Evolutionary conservation across 2,888 invertebrate species (phyloP).

Genomic region (Anaspis maculata): DNA sequence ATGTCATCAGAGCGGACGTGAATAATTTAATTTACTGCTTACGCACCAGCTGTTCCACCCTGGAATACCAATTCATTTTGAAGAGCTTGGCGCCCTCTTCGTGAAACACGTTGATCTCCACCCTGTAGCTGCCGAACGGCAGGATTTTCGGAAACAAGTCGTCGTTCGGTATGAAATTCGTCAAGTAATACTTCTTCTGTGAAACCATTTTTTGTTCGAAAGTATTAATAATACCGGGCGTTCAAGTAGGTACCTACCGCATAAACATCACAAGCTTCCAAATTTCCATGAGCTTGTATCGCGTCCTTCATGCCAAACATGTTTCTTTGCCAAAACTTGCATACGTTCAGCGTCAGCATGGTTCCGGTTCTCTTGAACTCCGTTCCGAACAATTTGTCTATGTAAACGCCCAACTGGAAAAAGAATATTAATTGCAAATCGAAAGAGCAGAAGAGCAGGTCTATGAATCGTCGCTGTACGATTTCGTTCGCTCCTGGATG

Average conservation of each 20-base stretch:
- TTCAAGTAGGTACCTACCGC: background rate
- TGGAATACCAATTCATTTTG: background rate
- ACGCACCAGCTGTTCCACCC: background rate
- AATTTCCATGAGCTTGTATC: background rate
- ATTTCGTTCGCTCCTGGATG: no score
- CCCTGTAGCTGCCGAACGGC: background rate
- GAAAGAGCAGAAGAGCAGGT: no score
- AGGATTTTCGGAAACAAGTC: background rate
- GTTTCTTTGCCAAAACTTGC: background rate
- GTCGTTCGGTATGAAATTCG: background rate
- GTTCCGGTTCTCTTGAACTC: background rate
- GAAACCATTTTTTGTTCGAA: no score
- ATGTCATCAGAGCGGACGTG: no score
- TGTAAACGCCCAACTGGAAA: no score
- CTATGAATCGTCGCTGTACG: no score
- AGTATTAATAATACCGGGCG: background rate
- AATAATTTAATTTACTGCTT: no score
- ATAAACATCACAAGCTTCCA: background rate
- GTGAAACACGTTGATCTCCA: background rate
- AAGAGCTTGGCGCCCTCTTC: background rate
- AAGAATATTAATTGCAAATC: no score
- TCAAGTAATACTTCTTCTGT: background rate
- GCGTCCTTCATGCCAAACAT: background rate
- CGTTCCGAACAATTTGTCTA: background rate
- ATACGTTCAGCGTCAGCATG: background rate